Percentiles rank a stretch among this genome's conserved stretches.
Conservation (phyloP, 2,888 invertebrate genomes). For the Drosophila affinis region DNA sequence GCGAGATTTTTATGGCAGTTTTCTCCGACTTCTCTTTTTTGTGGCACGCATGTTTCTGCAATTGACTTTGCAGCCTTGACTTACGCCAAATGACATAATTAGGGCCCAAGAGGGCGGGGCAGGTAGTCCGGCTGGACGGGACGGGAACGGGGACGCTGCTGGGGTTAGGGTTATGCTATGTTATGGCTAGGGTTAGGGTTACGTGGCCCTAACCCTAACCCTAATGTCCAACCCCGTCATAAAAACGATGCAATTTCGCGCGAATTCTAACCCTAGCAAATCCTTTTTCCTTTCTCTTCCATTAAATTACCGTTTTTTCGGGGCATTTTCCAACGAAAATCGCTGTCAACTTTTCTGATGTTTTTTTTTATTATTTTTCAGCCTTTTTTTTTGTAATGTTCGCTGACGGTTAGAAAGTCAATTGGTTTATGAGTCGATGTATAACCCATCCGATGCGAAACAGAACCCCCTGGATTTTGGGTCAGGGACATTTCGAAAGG, state of each 20-base stretch:
- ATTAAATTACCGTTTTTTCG: constrained; percentile 61
- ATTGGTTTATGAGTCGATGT: constrained; percentile 63
- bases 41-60: constrained; percentile 57
- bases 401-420: constrained; percentile 68
- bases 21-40: constrained; percentile 18
- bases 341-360: constrained; percentile 44
- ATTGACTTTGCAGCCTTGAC: constrained; percentile 77
- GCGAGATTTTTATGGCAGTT: constrained; percentile 43
- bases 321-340: constrained; percentile 31
- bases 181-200: constrained; percentile 43
- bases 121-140: constrained; percentile 46
- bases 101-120: constrained; percentile 41
- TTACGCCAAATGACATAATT: constrained; percentile 77
- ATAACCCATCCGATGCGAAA: neutral
- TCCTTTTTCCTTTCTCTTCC: constrained; percentile 61
- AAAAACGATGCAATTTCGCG: constrained; percentile 66
- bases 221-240: constrained; percentile 40
- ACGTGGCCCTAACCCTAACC: constrained; percentile 48
- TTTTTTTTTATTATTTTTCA: constrained; percentile 24
- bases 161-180: constrained; percentile 27
- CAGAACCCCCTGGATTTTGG: neutral
- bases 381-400: constrained; percentile 47
- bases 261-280: constrained; percentile 57
- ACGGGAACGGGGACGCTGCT: neutral
- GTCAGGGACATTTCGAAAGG: neutral